Evolutionary conservation across 2,888 invertebrate species (phyloP), one percentile per base, ranked within the genome.

Genomic region (Cosmia pyralina): DNA sequence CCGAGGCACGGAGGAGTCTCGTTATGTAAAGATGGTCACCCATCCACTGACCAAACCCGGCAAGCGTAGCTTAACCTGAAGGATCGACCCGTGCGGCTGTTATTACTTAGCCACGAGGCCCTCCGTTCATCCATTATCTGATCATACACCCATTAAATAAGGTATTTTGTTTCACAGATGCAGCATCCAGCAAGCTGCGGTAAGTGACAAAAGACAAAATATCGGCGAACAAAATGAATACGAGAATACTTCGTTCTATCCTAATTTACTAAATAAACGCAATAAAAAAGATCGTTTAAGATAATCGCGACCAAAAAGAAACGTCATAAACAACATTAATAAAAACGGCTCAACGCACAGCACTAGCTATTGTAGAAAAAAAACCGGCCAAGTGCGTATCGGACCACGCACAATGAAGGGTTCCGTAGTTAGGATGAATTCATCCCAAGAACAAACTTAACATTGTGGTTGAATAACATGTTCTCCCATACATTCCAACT

Each of bases 241-340:
- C 50, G 53, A 72, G 53, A 59, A 67, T 55, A 64, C 66, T 52
- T 62, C 52, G 10, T 58, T 22, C 41, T n/a, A 74, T 79, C 81
- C 75, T 84, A 83, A 86, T 87, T 87, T 83, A 84, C 77, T 82
- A 80, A 84, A 85, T 79, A 86, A 82, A 83, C 64, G 78, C 68
- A 83, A 85, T 86, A 86, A 83, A 81, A 81, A 86, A 80, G 57
- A 83, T 79, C 79, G 69, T 72, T 88, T 85, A 81, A 86, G 85
- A 84, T 88, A 84, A 88, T 88, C 84, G 69, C 78, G 69, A 73
- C 77, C 72, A 66, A 81, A 73, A 80, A 75, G 74, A 78, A 85
- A 82, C 77, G 83, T 75, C 70, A 91, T 90, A 90, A 91, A 92
- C 90, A 89, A 92, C 85, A 87, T 87, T 89, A 90, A 91, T 89